A percentile compares a stretch with the other conserved stretches of the same genome.
Evolutionary conservation across 2,113 vertebrate genomes (phyloP).

Genomic region (Saimiri boliviensis): DNA sequence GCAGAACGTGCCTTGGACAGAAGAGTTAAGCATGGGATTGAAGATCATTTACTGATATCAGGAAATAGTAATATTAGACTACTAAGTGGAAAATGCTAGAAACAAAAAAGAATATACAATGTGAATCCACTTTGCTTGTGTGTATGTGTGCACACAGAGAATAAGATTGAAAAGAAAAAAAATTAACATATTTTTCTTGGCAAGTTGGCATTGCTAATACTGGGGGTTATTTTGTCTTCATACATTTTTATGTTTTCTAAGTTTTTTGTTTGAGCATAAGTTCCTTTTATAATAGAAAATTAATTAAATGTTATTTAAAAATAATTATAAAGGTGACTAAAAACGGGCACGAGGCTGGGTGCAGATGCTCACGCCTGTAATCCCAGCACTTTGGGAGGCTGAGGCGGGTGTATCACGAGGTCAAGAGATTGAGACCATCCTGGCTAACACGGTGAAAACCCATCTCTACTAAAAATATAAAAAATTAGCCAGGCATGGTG

Average conservation of each 20-base stretch:
- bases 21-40: not conserved
- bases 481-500: no score
- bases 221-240: not conserved
- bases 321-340: not conserved
- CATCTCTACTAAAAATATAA: no score
- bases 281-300: conserved; percentile 36
- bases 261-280: not conserved
- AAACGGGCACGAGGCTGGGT: not conserved
- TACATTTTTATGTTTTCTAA: not conserved
- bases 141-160: not conserved
- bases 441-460: no score
- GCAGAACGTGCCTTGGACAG: not conserved
- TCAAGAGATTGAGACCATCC: no score
- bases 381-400: no score
- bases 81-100: not conserved
- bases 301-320: not conserved
- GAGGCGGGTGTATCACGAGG: no score
- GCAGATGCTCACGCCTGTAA: no score
- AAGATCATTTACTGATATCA: not conserved
- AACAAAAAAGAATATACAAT: not conserved
- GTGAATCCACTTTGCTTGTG: not conserved
- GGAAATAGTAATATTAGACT: not conserved
- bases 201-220: not conserved
- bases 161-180: not conserved
- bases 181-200: not conserved